Evolutionary conservation across 1,140 invertebrate species (phyloP), one percentile per base, ranked within the genome.

Genomic region (Bombus soroeensis): DNA sequence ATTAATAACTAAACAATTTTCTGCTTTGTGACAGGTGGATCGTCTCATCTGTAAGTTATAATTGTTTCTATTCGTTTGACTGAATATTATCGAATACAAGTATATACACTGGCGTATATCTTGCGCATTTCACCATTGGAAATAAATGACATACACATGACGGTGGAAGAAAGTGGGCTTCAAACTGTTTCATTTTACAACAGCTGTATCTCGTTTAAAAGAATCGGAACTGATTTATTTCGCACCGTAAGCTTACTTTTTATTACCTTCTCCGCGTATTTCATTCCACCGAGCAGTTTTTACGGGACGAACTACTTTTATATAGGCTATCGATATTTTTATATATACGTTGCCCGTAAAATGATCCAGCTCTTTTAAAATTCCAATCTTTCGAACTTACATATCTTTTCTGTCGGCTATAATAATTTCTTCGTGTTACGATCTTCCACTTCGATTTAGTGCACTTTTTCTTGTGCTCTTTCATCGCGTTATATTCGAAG

Each of bases 141-240:
- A 39, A 68, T 41, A 83, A 53, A 62, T 39, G 73, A 62, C 41
- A 25, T 41, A 25, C 32, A 68, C 53, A 70, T 64, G 57, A 68
- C 34, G 28, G 1, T 4, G 62, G 15, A 83, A 41, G 81, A 68
- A 77, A 68, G 62, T 22, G 34, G 62, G 37, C 37, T 28, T 22
- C 18, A 18, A 18, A 57, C 12, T 47, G 39, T 78, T 78, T 64
- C 74, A 53, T 70, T 83, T 83, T 83, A 83, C 62, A 70, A 41
- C 74, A n/a, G 62, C 53, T 83, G 81, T 83, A 78, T 78, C 77
- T 74, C 64, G 74, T 57, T 70, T 59, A 57, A 77, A 77, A 83
- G 74, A 78, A 77, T 83, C 64, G 74, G 22, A 70, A 70, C 64
- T 83, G 81, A 83, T 83, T 83, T 57, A 83, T 74, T 75, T 43